These are phyloP conservation scores for Tinea semifulvella DNA, from an alignment of 2,888 invertebrate species.

Conservation along the genomic window DNA sequence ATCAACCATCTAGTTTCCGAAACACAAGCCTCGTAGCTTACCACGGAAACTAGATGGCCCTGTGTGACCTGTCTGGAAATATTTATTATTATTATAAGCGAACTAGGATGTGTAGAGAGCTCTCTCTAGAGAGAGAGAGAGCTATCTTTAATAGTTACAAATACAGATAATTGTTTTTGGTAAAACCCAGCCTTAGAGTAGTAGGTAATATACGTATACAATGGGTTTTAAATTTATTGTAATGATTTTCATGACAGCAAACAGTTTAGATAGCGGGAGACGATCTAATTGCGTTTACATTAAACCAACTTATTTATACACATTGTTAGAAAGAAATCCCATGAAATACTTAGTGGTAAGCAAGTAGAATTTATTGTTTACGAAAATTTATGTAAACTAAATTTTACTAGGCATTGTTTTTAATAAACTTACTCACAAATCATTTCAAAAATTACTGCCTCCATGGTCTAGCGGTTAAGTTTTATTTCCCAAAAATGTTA, in stretches of 20 bases:
- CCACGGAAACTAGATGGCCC: too few species aligned
- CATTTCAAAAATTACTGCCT: too few species aligned
- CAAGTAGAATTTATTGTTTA: background rate
- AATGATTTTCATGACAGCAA: slow-evolving; percentile 22
- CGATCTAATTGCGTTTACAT: background rate
- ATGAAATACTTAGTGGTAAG: too few species aligned
- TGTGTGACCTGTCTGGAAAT: too few species aligned
- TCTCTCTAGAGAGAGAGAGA: too few species aligned
- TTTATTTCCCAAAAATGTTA: too few species aligned
- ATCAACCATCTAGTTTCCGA: too few species aligned
- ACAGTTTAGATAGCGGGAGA: slow-evolving; percentile 27
- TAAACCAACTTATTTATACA: background rate
- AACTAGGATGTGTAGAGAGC: too few species aligned
- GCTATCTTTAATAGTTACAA: too few species aligned
- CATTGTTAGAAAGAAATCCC: background rate
- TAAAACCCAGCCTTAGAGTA: slow-evolving; percentile 5
- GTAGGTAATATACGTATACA: slow-evolving; percentile 23
- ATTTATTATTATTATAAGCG: too few species aligned
- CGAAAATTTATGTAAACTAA: slow-evolving; percentile 6
- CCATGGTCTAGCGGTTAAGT: too few species aligned
- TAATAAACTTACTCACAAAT: slow-evolving; percentile 7
- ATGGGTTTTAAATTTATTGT: slow-evolving; percentile 25
- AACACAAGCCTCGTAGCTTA: too few species aligned
- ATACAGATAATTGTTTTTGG: background rate
- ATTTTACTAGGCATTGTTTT: slow-evolving; percentile 1